Percentiles rank a stretch among this genome's conserved stretches.
Evolutionary conservation across 1,140 invertebrate genomes (phyloP).

Genomic region (Philotrypesis tridentata): DNA sequence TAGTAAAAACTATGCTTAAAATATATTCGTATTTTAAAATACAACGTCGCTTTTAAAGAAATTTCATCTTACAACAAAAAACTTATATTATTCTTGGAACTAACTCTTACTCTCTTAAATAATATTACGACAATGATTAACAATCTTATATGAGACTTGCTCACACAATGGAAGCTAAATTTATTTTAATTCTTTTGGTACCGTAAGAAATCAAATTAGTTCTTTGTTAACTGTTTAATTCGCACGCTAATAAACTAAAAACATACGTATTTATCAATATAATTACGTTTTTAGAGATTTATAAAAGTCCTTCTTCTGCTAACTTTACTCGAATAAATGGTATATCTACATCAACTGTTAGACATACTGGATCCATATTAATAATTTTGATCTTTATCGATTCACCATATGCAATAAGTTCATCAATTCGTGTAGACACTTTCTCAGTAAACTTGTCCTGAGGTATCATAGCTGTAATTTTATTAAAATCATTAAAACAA

Average conservation of each 20-base stretch:
- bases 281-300: slow-evolving; percentile 5
- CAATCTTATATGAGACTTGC: neutral
- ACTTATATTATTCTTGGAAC: neutral
- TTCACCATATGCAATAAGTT: slow-evolving; percentile 39
- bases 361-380: neutral
- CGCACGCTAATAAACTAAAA: slow-evolving; percentile 23
- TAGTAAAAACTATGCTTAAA: slow-evolving; percentile 3
- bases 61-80: neutral
- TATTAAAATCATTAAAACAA: slow-evolving; percentile 32
- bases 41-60: slow-evolving; percentile 20
- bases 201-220: slow-evolving; percentile 3
- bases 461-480: slow-evolving; percentile 57
- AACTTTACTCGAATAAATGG: slow-evolving; percentile 52
- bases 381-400: slow-evolving; percentile 57
- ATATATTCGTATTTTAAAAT: slow-evolving; percentile 39
- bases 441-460: slow-evolving; percentile 35
- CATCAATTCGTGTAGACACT: slow-evolving; percentile 47
- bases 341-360: slow-evolving; percentile 56
- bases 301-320: slow-evolving; percentile 53
- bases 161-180: neutral
- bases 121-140: neutral
- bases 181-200: neutral
- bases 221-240: neutral
- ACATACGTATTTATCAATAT: slow-evolving; percentile 7
- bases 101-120: neutral